Conservation (phyloP, 2,113 vertebrate genomes). For the Cololabis saira region DNA sequence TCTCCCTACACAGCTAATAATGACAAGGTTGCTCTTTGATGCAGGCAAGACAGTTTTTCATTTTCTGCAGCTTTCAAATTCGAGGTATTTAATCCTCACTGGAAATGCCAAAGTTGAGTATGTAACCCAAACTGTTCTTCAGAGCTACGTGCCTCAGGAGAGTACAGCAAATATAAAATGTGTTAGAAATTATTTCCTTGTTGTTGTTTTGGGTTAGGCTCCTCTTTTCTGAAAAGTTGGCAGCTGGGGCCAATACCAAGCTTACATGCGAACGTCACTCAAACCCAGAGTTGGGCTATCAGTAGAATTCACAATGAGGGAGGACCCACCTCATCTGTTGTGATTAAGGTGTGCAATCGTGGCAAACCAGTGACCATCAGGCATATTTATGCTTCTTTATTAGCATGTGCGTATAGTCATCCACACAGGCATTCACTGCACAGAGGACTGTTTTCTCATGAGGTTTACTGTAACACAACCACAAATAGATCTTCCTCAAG, state of each 20-base stretch:
- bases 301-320: constrained; percentile 57
- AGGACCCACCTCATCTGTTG: constrained; percentile 35
- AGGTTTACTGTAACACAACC: constrained; percentile 16
- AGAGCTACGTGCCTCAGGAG: constrained; percentile 64
- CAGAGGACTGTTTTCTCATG: not conserved
- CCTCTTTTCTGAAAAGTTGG: constrained; percentile 63
- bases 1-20: constrained; percentile 65
- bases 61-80: constrained; percentile 70
- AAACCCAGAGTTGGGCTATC: constrained; percentile 49
- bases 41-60: constrained; percentile 71
- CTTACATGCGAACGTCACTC: constrained; percentile 58
- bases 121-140: constrained; percentile 67
- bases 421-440: constrained; percentile 2
- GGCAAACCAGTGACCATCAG: constrained; percentile 28
- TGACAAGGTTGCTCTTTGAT: constrained; percentile 74
- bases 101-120: constrained; percentile 75
- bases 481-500: not conserved
- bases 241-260: constrained; percentile 51
- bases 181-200: constrained; percentile 59
- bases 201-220: constrained; percentile 62
- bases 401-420: not conserved
- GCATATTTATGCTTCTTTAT: constrained; percentile 15
- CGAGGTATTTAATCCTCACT: constrained; percentile 72
- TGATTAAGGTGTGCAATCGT: constrained; percentile 51
- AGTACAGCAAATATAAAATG: constrained; percentile 67